phyloP scores from a whole-genome alignment of 2,888 invertebrate species.

The Strigamia maritima region DNA sequence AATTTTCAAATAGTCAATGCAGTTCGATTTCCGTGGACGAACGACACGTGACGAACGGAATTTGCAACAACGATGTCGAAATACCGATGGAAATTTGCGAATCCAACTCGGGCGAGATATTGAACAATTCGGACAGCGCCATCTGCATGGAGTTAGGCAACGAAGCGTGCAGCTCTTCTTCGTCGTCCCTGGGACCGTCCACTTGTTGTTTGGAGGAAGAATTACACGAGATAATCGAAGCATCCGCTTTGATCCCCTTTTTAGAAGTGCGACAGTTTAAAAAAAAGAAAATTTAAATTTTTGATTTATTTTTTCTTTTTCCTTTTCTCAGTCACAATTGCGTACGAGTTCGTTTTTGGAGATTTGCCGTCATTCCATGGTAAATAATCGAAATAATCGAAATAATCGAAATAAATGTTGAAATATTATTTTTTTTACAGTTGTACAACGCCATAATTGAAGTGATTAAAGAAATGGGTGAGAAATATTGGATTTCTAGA shows the following conservation, averaged over 20 bases:
- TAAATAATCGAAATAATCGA: conserved; percentile 40
- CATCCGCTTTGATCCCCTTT: conserved; percentile 49
- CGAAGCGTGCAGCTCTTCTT: not conserved
- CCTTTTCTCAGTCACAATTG: conserved; percentile 44
- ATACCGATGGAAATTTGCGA: not conserved
- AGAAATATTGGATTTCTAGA: not conserved
- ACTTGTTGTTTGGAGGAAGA: conserved; percentile 44
- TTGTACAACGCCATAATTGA: conserved; percentile 25
- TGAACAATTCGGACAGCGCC: not conserved
- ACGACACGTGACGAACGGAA: not conserved
- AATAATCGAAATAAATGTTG: too few species aligned
- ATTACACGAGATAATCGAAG: conserved; percentile 48
- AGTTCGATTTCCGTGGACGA: not conserved
- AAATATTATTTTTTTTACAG: not conserved
- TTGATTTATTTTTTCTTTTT: not conserved
- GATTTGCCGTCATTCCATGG: conserved; percentile 49
- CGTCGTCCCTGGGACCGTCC: not conserved
- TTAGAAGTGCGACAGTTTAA: conserved; percentile 43
- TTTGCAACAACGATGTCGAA: not conserved
- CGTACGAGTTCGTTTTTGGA: conserved; percentile 50
- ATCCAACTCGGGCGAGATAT: not conserved
- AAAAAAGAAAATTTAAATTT: not conserved
- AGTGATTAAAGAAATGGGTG: conserved; percentile 32
- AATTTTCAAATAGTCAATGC: not conserved
- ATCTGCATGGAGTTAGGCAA: not conserved